These are phyloP conservation scores for Amphipoea oculea DNA, from an alignment of 2,888 invertebrate species.

Conservation along the genomic window DNA sequence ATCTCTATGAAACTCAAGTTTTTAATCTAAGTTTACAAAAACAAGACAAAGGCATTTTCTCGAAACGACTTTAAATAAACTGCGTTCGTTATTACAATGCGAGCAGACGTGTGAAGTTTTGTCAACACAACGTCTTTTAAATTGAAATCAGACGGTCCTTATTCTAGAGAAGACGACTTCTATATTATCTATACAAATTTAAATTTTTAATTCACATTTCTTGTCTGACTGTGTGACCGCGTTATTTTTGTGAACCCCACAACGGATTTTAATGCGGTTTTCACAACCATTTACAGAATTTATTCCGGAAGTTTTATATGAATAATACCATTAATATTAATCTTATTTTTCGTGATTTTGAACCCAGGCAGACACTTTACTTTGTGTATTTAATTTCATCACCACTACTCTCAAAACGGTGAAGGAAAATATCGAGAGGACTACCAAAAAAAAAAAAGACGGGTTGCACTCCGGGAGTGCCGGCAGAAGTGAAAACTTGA, in stretches of 20 bases:
- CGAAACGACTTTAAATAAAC: background rate
- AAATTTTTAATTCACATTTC: background rate
- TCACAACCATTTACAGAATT: background rate
- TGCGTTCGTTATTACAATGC: constrained; percentile 8
- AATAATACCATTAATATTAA: no score
- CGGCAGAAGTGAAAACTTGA: no score
- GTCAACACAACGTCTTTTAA: constrained; percentile 14
- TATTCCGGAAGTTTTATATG: no score
- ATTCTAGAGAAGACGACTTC: background rate
- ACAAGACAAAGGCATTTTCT: constrained; percentile 6
- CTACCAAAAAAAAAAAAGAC: no score
- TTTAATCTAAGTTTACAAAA: constrained; percentile 15
- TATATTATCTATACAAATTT: background rate
- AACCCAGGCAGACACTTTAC: no score
- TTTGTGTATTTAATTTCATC: no score
- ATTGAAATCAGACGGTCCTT: constrained; percentile 10
- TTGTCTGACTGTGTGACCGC: background rate
- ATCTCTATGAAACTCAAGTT: background rate
- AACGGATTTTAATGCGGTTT: background rate
- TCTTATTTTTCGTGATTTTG: no score
- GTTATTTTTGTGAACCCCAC: background rate
- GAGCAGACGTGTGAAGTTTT: background rate
- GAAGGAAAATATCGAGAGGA: no score
- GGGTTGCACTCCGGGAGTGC: no score
- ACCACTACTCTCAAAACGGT: no score